These are phyloP conservation scores for Sakesphorus luctuosus DNA, from an alignment of 2,113 vertebrate species.

Conservation along the genomic window DNA sequence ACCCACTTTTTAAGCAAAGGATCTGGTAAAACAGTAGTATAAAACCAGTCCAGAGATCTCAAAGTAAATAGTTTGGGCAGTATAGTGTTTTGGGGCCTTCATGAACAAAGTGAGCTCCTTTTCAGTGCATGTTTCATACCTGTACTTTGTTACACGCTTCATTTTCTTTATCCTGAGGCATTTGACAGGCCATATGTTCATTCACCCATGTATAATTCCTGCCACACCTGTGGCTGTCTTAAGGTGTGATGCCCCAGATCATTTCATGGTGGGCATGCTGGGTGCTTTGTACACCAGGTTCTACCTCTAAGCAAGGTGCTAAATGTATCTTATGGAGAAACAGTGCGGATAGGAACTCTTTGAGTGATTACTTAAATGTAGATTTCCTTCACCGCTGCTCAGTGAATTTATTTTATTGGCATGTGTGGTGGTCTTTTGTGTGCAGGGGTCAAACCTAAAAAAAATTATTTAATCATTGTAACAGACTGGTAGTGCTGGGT, in stretches of 20 bases:
- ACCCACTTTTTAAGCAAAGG: not conserved
- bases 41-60: not conserved
- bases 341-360: not conserved
- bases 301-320: not conserved
- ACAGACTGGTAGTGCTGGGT: not conserved
- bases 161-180: not conserved
- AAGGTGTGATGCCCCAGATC: not conserved
- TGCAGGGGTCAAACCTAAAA: not conserved
- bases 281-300: not conserved
- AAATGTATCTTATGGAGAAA: not conserved
- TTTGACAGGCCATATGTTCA: not conserved
- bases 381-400: not conserved
- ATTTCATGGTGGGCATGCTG: accelerated
- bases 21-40: not conserved
- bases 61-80: not conserved
- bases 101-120: not conserved
- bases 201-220: not conserved
- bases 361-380: not conserved
- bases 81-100: not conserved
- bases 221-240: not conserved
- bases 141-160: not conserved
- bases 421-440: not conserved
- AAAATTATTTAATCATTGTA: not conserved
- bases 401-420: not conserved
- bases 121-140: not conserved